Evolutionary conservation across 2,888 invertebrate genomes (phyloP).

Genomic region (Eupithecia dodoneata): DNA sequence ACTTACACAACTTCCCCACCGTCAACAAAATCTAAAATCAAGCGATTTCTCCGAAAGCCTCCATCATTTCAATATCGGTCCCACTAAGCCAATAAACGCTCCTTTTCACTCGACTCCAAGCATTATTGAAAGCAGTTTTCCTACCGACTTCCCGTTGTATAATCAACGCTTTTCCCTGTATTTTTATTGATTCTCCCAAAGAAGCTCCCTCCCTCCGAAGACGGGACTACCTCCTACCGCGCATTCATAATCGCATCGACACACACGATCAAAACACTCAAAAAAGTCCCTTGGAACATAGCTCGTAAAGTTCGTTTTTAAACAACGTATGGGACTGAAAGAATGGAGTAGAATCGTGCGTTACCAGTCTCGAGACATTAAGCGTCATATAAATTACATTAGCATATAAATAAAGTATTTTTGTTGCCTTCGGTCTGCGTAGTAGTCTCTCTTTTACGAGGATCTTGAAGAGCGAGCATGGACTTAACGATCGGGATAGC

Average conservation of each 20-base stretch:
- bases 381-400: conserved; percentile 85
- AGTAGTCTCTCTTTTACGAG: conserved; percentile 79
- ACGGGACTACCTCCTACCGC: conserved; percentile 81
- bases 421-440: conserved; percentile 74
- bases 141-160: conserved; percentile 78
- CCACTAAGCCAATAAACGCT: conserved; percentile 56
- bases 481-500: conserved; percentile 13
- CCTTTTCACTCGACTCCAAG: conserved; percentile 62
- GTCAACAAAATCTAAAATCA: conserved; percentile 15
- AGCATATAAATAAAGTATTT: conserved; percentile 85
- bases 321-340: conserved; percentile 54
- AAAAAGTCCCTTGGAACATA: conserved; percentile 66
- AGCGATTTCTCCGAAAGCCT: conserved; percentile 38
- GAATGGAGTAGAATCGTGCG: conserved; percentile 82
- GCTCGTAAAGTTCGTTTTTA: conserved; percentile 60
- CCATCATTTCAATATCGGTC: conserved; percentile 52
- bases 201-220: conserved; percentile 71
- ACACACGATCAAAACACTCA: conserved; percentile 63
- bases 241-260: conserved; percentile 84
- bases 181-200: conserved; percentile 81
- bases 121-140: conserved; percentile 74
- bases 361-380: conserved; percentile 83
- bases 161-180: conserved; percentile 83
- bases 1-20: background rate
- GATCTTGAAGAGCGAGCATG: conserved; percentile 26